Evolutionary conservation across 2,113 vertebrate genomes (phyloP), one percentile per base, ranked within the genome.

Genomic region (Promerops cafer): DNA sequence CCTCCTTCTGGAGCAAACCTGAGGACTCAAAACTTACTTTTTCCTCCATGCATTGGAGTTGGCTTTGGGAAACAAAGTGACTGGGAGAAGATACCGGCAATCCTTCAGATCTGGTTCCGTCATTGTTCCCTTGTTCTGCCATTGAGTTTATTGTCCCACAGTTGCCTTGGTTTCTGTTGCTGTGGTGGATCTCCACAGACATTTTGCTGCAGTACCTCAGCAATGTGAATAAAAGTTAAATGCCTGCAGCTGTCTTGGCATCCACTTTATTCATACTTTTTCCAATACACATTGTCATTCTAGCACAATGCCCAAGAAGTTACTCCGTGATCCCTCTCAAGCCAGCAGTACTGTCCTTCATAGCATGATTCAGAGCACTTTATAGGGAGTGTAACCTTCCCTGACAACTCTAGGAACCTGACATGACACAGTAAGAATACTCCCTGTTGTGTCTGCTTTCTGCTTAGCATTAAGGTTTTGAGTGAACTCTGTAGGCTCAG

Each of bases 1-100:
- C 2, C 10, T 42, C 37, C 7, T 64, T 74, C 70, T 26, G 53
- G 19, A 63, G 23, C 42, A 61, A 57, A 59, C 14, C 20, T 28
- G 14, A 84, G 20, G 16, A 75, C 17, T 4, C 14, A 20, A 37
- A 84, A 54, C 59, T 45, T 84, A 3, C 7, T 56, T 87, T 72
- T 75, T 7, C 2, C 3, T 79, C 4, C 4, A 3, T 5, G 9
- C 20, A 2, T 35, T 37, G 10, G 49, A 3, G 50, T 6, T 1
- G 0, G 2, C 27, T 53, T 23, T 78, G 18, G 20, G n/a, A 60
- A 42, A 74, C 0, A 0, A 72, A 35, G 5, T 15, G 52, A 30
- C 4, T 66, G 39, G 9, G 13, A 68, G 28, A 82, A 74, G 17
- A 85, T 5, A 50, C 13, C 18, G 82, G 23, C 18, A 59, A 6